Evolutionary conservation across 2,888 invertebrate genomes (phyloP).

Genomic region (Athalia circularis): DNA sequence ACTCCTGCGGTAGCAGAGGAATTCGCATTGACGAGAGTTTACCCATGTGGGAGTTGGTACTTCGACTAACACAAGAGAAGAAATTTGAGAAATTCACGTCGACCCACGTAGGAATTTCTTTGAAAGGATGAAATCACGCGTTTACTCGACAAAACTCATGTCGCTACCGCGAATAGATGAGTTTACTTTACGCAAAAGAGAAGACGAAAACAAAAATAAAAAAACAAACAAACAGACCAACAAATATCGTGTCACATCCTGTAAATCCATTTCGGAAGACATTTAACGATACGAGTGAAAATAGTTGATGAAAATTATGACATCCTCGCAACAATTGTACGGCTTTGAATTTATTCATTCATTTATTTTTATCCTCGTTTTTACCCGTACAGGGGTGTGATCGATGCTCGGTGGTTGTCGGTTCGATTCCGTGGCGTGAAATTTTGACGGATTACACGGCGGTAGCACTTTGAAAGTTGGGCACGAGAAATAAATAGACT

Average conservation of each 20-base stretch:
- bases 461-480: neutral
- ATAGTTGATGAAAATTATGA: neutral
- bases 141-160: neutral
- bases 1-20: no score
- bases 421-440: slow-evolving; percentile 21
- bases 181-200: neutral
- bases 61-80: neutral
- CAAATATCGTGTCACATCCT: no score
- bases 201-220: neutral
- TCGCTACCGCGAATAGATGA: slow-evolving; percentile 9
- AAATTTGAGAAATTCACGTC: slow-evolving; percentile 11
- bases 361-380: neutral
- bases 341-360: neutral
- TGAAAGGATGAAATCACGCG: slow-evolving; percentile 4
- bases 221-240: neutral
- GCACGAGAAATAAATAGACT: slow-evolving; percentile 13
- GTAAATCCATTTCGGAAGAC: no score
- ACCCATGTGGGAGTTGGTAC: no score
- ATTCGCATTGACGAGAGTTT: no score
- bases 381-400: neutral
- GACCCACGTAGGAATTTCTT: slow-evolving; percentile 5
- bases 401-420: slow-evolving; percentile 11
- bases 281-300: neutral
- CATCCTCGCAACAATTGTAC: no score
- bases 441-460: slow-evolving; percentile 30